These are phyloP conservation scores for Tridacna gigas DNA, from an alignment of 2,888 invertebrate genomes.

Conservation along the genomic window DNA sequence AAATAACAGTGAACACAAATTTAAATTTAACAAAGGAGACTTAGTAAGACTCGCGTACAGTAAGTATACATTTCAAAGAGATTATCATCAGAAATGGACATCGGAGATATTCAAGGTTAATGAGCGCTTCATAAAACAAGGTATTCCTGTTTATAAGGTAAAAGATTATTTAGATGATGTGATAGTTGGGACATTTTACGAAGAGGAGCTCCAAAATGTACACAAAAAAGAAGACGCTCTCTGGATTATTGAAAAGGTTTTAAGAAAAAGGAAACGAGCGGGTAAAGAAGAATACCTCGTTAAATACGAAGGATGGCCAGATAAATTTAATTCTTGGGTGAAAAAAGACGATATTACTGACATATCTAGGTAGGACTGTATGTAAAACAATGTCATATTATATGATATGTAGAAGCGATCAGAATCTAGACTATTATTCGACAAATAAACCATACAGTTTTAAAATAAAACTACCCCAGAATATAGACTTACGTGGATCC, in stretches of 20 bases:
- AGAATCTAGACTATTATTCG: too few relatives aligned
- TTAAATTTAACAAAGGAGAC: slow-evolving; percentile 37
- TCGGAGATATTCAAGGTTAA: slow-evolving; percentile 32
- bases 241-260: slow-evolving; percentile 44
- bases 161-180: slow-evolving; percentile 25
- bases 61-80: slow-evolving; percentile 24
- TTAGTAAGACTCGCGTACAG: slow-evolving; percentile 40
- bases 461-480: too few relatives aligned
- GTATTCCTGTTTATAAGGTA: slow-evolving; percentile 24
- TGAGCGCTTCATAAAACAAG: slow-evolving; percentile 16
- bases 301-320: slow-evolving; percentile 32
- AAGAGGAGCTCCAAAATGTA: slow-evolving; percentile 29
- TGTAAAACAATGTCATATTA: too few relatives aligned
- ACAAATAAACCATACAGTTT: too few relatives aligned
- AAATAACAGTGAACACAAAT: too few relatives aligned
- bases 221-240: background rate
- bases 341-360: too few relatives aligned
- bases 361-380: too few relatives aligned
- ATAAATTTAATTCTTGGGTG: slow-evolving; percentile 31
- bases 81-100: too few relatives aligned
- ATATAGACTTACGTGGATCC: too few relatives aligned
- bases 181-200: slow-evolving; percentile 39
- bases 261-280: slow-evolving; percentile 1
- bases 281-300: slow-evolving; percentile 18
- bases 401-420: too few relatives aligned